Percentiles rank a stretch among this genome's conserved stretches.
Conservation (phyloP, 2,113 vertebrate species). For the Perca schrenkii region DNA sequence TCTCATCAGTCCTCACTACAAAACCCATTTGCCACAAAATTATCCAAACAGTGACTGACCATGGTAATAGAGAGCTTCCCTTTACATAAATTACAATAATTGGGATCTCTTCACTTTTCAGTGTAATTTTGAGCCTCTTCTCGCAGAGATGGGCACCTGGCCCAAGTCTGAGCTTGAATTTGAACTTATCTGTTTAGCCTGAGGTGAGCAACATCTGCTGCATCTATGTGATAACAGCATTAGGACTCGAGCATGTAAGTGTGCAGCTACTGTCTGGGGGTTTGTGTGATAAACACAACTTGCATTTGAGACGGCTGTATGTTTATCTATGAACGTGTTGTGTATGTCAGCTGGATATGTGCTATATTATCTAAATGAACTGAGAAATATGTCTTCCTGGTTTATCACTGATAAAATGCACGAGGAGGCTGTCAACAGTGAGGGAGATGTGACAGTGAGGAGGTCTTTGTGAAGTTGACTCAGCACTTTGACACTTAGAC, state of each 20-base stretch:
- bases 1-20: constrained; percentile 50
- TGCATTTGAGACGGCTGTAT: neutral
- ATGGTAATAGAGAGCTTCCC: constrained; percentile 24
- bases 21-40: constrained; percentile 40
- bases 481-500: neutral
- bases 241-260: neutral
- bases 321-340: neutral
- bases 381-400: neutral
- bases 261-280: neutral
- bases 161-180: constrained; percentile 2
- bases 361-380: neutral
- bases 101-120: constrained; percentile 16
- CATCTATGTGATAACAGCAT: constrained; percentile 5
- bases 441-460: neutral
- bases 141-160: neutral
- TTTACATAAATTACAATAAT: constrained; percentile 16
- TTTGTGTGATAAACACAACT: constrained; percentile 10
- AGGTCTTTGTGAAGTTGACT: neutral
- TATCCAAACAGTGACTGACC: constrained; percentile 21
- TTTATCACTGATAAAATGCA: neutral
- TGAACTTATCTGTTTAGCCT: neutral
- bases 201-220: constrained; percentile 14
- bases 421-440: neutral
- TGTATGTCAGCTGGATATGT: neutral
- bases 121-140: constrained; percentile 33